Conservation (phyloP, 2,113 vertebrate species). For the Peucedramus taeniatus region DNA sequence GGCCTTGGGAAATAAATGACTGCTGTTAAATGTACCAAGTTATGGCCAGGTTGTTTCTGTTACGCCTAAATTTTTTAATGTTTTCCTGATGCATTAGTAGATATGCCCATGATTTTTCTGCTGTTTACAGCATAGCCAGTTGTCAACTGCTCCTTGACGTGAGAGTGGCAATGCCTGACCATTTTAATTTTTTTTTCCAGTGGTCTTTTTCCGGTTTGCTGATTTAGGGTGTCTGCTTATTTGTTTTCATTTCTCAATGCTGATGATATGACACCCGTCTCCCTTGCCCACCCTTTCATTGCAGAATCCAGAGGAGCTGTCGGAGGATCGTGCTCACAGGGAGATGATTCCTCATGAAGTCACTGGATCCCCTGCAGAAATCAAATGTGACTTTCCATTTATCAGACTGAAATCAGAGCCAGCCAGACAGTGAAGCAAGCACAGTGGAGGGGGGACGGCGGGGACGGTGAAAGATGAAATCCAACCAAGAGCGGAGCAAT, state of each 20-base stretch:
- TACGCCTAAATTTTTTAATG: neutral
- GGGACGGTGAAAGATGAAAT: conserved; percentile 92
- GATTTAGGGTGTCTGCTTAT: neutral
- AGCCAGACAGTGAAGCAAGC: conserved; percentile 79
- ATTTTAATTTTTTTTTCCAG: neutral
- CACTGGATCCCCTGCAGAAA: conserved; percentile 84
- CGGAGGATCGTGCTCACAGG: conserved; percentile 77
- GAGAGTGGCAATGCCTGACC: neutral
- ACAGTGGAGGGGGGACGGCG: conserved; percentile 78
- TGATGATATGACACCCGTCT: neutral
- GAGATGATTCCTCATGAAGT: conserved; percentile 99
- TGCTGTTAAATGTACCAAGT: neutral
- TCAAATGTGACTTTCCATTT: conserved; percentile 89
- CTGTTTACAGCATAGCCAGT: neutral
- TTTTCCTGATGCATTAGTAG: neutral
- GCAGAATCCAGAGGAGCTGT: conserved; percentile 76
- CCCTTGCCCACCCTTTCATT: conserved; percentile 1
- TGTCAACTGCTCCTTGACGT: neutral
- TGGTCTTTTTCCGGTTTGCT: neutral
- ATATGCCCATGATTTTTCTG: neutral
- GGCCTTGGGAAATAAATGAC: neutral
- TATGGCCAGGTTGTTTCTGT: neutral
- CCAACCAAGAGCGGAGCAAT: conserved; percentile 96
- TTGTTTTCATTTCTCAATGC: neutral
- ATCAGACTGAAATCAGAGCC: conserved; percentile 80